A percentile compares a stretch with the other conserved stretches of the same genome.
Evolutionary conservation across 1,140 invertebrate genomes (phyloP).

Genomic region (Calephelis nemesis): DNA sequence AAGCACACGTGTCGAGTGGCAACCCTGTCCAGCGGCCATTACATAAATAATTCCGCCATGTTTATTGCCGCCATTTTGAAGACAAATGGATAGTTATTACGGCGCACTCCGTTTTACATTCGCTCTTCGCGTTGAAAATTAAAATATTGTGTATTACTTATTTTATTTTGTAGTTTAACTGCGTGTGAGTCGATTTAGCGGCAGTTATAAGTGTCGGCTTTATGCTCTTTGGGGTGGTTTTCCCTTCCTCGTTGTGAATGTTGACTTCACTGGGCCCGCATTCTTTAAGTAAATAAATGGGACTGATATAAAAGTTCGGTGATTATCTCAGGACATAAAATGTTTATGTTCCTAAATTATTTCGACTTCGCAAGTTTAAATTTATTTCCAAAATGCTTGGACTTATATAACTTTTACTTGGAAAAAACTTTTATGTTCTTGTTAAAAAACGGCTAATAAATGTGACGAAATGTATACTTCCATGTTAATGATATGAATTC

Average conservation of each 20-base stretch:
- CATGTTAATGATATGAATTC: no score
- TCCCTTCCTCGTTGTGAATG: conserved; percentile 28
- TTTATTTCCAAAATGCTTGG: neutral
- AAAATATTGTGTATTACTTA: conserved; percentile 77
- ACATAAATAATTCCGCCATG: conserved; percentile 77
- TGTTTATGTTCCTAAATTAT: neutral
- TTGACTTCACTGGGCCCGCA: neutral
- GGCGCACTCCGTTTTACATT: conserved; percentile 73
- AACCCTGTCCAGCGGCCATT: conserved; percentile 71
- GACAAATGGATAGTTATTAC: conserved; percentile 79
- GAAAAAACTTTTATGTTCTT: no score
- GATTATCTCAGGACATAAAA: conserved; percentile 1
- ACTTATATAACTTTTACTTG: no score
- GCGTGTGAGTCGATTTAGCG: conserved; percentile 68
- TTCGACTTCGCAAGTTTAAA: neutral
- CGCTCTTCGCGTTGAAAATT: conserved; percentile 68
- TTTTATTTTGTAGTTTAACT: conserved; percentile 63
- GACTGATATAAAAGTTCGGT: no score
- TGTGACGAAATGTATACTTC: no score
- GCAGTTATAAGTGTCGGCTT: conserved; percentile 46
- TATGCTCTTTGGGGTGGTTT: conserved; percentile 37
- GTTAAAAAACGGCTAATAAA: no score
- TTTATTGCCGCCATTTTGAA: conserved; percentile 78
- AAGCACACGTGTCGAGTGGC: conserved; percentile 67
- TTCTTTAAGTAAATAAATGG: neutral